Base-by-base conservation (phyloP, 1,140 invertebrate genomes). In the Pissodes strobi region DNA sequence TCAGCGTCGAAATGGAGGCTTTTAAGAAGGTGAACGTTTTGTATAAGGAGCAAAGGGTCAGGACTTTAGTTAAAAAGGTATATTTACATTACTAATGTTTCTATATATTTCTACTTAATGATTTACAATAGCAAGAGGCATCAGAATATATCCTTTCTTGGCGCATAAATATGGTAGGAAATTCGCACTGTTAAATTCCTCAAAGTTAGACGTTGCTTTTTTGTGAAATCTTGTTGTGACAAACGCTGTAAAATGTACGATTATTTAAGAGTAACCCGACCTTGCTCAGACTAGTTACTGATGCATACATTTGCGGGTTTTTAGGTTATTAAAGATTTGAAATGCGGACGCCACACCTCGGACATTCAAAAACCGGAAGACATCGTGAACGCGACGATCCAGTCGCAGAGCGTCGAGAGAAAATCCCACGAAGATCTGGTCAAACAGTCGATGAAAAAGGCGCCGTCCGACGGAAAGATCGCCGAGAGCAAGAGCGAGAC, bases 11-110 rank as follows among this genome's bases (percentile, higher is more conserved):
- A 77, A 82, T 85, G 43, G 81, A 83, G 25, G 86, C 82, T 1
- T 78, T 90, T n/a, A 83, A 83, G 6, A 84, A 87, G 57, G 79
- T 92, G 15, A 87, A 87, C 46, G 78, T 91, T 4, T 71, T 92
- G 3, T 85, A 87, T 59, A 86, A 85, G 17, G 76, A 85, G 41
- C 86, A 90, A 1, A 82, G 87, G 51, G 93, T 92, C 75, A 88
- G 84, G 46, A 79, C 78, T 49, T 72, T 80, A 8, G 85, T 84
- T 0, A 77, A 79, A n/a, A 82, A 82, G 39, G 63, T n/a, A n/a
- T n/a, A n/a, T n/a, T n/a, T n/a, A n/a, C n/a, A n/a, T n/a, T n/a
- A n/a, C n/a, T n/a, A n/a, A n/a, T n/a, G n/a, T n/a, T n/a, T n/a
- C n/a, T n/a, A n/a, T n/a, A n/a, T n/a, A n/a, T n/a, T n/a, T n/a